Evolutionary conservation across 2,888 invertebrate genomes (phyloP).

Genomic region (Yponomeuta evonymella): DNA sequence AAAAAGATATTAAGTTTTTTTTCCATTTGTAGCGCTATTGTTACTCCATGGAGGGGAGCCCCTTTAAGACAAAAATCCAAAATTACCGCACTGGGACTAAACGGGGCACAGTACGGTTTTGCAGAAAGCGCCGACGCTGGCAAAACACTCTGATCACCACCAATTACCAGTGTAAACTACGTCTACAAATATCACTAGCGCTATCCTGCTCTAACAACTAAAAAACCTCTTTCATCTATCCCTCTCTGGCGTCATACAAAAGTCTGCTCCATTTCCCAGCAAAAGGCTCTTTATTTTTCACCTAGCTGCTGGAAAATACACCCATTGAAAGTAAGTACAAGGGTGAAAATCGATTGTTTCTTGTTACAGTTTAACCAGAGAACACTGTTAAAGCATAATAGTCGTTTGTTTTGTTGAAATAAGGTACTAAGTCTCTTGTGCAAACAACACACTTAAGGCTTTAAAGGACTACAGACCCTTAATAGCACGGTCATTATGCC

Average conservation of each 20-base stretch:
- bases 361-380: not conserved
- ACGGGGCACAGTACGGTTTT: conserved; percentile 57
- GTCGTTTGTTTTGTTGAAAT: not conserved
- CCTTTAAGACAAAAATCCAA: not conserved
- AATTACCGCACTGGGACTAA: conserved; percentile 25
- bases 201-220: conserved; percentile 29
- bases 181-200: conserved; percentile 47
- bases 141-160: conserved; percentile 71
- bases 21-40: too few species aligned
- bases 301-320: not conserved
- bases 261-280: conserved; percentile 46
- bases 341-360: not conserved
- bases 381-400: not conserved
- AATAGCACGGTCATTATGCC: conserved; percentile 50
- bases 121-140: conserved; percentile 63
- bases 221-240: conserved; percentile 27
- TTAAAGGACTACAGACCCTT: conserved; percentile 25
- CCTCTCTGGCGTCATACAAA: conserved; percentile 39
- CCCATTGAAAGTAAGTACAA: not conserved
- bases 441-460: conserved; percentile 19
- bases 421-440: not conserved
- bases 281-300: not conserved
- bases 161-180: conserved; percentile 66
- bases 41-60: too few species aligned
- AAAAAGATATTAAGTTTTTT: too few species aligned